Percentiles rank a stretch among this genome's conserved stretches.
phyloP scores from a whole-genome alignment of 35 echinoderm and acorn worm species.

The Apostichopus japonicus region DNA sequence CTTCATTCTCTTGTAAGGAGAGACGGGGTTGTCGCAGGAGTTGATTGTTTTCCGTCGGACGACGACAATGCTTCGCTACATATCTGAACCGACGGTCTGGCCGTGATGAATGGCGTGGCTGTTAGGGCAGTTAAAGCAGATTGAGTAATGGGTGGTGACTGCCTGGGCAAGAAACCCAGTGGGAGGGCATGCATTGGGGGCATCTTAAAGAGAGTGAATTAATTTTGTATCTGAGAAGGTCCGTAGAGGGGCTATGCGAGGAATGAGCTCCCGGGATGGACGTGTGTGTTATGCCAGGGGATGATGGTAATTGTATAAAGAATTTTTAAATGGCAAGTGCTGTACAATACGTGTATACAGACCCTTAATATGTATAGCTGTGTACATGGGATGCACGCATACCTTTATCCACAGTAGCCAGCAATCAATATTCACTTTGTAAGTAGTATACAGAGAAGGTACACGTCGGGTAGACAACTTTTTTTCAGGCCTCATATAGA shows the following conservation, averaged over 20 bases:
- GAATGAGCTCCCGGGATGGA: not conserved
- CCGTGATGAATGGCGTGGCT: conserved; percentile 4
- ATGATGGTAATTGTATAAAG: not conserved
- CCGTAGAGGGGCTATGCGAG: not conserved
- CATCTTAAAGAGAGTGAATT: not conserved
- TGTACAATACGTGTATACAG: not conserved
- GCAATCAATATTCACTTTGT: not conserved
- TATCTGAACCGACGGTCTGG: not conserved
- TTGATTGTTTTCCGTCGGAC: not conserved
- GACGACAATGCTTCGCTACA: not conserved
- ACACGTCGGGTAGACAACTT: too few species aligned
- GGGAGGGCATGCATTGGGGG: not conserved
- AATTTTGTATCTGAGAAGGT: not conserved
- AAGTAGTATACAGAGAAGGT: too few species aligned
- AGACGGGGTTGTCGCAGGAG: not conserved
- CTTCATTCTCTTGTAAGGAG: not conserved
- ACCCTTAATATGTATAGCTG: not conserved
- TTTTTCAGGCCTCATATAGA: too few species aligned
- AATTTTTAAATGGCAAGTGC: not conserved
- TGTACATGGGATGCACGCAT: not conserved
- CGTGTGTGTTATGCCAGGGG: not conserved
- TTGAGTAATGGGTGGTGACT: conserved; percentile 7
- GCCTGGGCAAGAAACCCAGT: not conserved
- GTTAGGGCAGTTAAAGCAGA: not conserved
- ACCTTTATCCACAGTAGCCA: not conserved